Base-by-base conservation (phyloP, 2,113 vertebrate species). In the Danio rerio region DNA sequence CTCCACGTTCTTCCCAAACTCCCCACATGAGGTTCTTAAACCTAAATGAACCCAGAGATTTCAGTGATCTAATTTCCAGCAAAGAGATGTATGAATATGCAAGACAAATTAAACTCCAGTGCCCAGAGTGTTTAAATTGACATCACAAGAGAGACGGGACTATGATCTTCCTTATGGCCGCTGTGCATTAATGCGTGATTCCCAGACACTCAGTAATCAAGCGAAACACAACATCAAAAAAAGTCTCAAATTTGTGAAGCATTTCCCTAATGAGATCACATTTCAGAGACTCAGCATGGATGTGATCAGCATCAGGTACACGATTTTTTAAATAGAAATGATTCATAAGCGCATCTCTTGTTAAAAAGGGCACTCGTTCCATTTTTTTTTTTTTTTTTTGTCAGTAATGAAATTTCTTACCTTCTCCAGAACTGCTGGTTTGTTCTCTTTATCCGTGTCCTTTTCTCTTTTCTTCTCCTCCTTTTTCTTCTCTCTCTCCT, bases 401-500 rank as follows among this genome's bases (percentile, higher is more conserved):
- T 53, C 21, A 13, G 21, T 66, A 78, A 63, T 73, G 21, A 52
- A 31, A 18, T 78, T 16, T 53, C 82, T 82, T 85, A 89, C 84
- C 88, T 90, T 91, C 62, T 91, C 90, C 55, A 88, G 84, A 65
- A 66, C 61, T 69, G 73, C 62, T 12, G 85, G 72, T 66, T 90
- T 90, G 70, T 31, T 87, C 77, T 92, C 20, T 88, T 95, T 96
- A 91, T 96, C 95, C 77, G 93, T 84, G 61, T 96, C 94, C 88
- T 88, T 94, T 63, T 95, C 95, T 89, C 86, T 94, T 87, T 94
- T 96, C 85, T 94, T 96, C 70, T 96, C 96, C 87, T 96, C 95
- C 88, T 95, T 95, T 90, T 96, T 96, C 90, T 94, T 96, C 88
- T 95, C 95, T 86, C 95, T 96, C 90, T 96, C 95, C 89, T 94